phyloP scores from a whole-genome alignment of 23 tunicate species.

The Ascidia mentula region DNA sequence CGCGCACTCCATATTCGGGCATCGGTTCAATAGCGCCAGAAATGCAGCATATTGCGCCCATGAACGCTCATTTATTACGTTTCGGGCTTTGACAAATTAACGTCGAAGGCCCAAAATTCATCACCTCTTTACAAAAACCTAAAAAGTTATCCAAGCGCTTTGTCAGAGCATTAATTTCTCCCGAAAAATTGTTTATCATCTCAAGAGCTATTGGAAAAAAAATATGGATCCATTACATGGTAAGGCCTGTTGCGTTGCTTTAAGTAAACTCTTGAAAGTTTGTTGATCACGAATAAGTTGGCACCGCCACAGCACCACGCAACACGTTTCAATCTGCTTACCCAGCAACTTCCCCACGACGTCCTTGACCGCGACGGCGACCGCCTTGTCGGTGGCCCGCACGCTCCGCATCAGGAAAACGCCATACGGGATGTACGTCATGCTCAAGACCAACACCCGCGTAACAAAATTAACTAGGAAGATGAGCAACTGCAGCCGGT shows the following conservation, averaged over 20 bases:
- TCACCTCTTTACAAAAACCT: too few relatives aligned
- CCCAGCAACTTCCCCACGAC: conserved; percentile 33
- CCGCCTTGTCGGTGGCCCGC: conserved; percentile 29
- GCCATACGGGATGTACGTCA: conserved; percentile 32
- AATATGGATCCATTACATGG: too few relatives aligned
- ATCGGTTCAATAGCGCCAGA: not conserved
- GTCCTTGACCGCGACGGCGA: conserved; percentile 35
- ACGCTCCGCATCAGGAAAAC: conserved; percentile 37
- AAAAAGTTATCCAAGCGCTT: too few relatives aligned
- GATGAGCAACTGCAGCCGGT: not conserved
- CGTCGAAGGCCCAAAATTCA: too few relatives aligned
- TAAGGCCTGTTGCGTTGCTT: too few relatives aligned
- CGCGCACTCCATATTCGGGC: not conserved
- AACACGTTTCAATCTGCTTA: too few relatives aligned
- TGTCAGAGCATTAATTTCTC: too few relatives aligned
- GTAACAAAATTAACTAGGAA: conserved; percentile 16
- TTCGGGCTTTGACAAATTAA: not conserved
- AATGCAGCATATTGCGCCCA: not conserved
- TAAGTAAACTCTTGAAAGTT: too few relatives aligned
- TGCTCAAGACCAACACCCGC: conserved; percentile 23
- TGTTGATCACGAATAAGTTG: too few relatives aligned
- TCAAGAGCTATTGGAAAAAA: too few relatives aligned
- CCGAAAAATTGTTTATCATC: too few relatives aligned
- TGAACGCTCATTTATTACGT: not conserved
- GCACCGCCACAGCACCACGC: too few relatives aligned